Percentiles rank a stretch among this genome's conserved stretches.
These are phyloP conservation scores for Mus spicilegus DNA, from an alignment of 2,113 vertebrate genomes.

Conservation along the genomic window DNA sequence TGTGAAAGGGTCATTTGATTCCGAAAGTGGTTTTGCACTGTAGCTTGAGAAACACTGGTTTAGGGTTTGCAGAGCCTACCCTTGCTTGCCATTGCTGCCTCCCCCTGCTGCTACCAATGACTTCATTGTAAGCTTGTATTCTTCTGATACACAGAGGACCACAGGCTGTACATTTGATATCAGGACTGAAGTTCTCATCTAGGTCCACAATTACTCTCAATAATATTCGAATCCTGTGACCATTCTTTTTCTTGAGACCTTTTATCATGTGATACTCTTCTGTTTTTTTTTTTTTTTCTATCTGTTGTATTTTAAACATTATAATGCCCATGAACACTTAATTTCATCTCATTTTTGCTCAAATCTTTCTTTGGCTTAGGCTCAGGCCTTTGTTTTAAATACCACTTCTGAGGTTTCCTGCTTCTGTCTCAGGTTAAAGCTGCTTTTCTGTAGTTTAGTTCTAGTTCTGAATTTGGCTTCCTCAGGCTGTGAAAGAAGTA, in stretches of 20 bases:
- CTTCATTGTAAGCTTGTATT: not conserved
- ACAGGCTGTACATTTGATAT: rapidly evolving
- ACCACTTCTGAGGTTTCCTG: not conserved
- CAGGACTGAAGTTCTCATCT: not conserved
- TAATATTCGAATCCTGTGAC: not conserved
- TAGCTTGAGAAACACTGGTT: not conserved
- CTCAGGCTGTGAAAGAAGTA: not conserved
- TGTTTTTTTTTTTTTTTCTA: not conserved
- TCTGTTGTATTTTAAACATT: not conserved
- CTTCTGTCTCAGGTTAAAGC: not conserved
- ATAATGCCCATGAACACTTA: not conserved
- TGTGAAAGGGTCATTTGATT: not conserved
- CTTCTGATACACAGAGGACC: rapidly evolving
- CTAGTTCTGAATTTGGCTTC: not conserved
- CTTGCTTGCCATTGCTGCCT: not conserved
- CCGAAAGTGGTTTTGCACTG: not conserved
- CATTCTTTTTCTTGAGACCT: not conserved
- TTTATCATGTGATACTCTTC: not conserved
- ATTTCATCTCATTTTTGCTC: not conserved
- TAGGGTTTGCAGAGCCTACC: not conserved
- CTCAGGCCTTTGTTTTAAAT: not conserved
- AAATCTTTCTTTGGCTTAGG: not conserved
- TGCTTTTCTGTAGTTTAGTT: not conserved
- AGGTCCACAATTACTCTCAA: not conserved
- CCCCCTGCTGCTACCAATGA: no score